Evolutionary conservation across 1,140 invertebrate genomes (phyloP).

Genomic region (Megalopta genalis): DNA sequence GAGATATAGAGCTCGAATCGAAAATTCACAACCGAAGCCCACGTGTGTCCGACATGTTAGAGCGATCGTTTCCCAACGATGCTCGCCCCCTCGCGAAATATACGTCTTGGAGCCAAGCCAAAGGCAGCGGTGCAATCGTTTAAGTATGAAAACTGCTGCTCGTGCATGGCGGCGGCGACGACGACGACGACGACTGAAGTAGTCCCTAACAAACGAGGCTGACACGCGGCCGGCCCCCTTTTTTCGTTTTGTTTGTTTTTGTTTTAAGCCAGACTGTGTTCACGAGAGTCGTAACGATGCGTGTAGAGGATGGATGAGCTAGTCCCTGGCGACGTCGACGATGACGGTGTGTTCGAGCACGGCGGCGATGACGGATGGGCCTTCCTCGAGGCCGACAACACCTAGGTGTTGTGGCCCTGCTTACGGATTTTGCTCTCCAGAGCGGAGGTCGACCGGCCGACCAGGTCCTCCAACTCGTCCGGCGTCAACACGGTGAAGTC

Average conservation of each 20-base stretch:
- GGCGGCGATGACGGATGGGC: slow-evolving; percentile 68
- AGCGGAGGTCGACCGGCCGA: slow-evolving; percentile 69
- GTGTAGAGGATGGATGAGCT: slow-evolving; percentile 77
- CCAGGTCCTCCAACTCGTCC: slow-evolving; percentile 75
- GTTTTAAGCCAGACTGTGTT: slow-evolving; percentile 76
- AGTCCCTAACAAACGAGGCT: neutral
- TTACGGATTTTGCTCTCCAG: slow-evolving; percentile 73
- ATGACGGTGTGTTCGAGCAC: slow-evolving; percentile 74
- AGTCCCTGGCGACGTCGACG: slow-evolving; percentile 74
- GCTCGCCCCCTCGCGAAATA: neutral
- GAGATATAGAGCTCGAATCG: too few relatives aligned
- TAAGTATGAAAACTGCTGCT: slow-evolving; percentile 13
- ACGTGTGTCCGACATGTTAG: too few relatives aligned
- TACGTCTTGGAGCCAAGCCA: slow-evolving; percentile 9
- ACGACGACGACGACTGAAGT: too few relatives aligned
- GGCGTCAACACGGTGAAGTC: slow-evolving; percentile 77
- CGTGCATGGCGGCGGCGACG: slow-evolving; percentile 8
- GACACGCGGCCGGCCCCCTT: neutral
- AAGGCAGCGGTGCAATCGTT: slow-evolving; percentile 29
- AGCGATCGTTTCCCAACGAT: too few relatives aligned
- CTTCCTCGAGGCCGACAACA: slow-evolving; percentile 73
- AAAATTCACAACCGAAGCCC: too few relatives aligned
- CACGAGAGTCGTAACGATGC: slow-evolving; percentile 75
- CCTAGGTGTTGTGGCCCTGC: slow-evolving; percentile 77
- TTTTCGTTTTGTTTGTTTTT: too few relatives aligned